phyloP scores from a whole-genome alignment of 2,113 vertebrate genomes.

The Cnemophilus loriae region DNA sequence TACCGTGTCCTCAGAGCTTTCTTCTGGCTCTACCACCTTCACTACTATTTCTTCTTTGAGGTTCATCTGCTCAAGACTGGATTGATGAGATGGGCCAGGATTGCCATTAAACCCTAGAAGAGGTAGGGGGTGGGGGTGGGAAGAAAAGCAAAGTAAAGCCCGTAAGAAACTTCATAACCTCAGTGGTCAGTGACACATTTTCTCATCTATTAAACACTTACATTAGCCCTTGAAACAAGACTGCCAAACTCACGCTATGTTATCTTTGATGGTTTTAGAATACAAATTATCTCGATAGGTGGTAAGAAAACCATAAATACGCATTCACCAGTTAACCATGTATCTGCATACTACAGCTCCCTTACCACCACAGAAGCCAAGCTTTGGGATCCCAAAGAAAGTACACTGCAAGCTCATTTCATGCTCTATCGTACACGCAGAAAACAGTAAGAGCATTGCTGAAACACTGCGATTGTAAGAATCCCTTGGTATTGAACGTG shows the following conservation, averaged over 20 bases:
- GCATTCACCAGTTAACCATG: not conserved
- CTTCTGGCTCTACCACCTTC: conserved; percentile 66
- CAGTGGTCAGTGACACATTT: not conserved
- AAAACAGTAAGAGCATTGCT: not conserved
- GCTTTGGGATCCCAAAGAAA: not conserved
- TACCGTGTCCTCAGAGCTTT: conserved; percentile 60
- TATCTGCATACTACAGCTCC: not conserved
- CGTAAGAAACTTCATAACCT: not conserved
- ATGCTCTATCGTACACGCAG: fast-evolving
- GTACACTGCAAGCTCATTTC: not conserved
- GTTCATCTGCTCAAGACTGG: conserved; percentile 37
- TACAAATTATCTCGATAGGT: fast-evolving
- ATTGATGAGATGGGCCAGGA: conserved; percentile 59
- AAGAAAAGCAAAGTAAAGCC: not conserved
- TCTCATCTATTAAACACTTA: not conserved
- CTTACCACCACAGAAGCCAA: not conserved
- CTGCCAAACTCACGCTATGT: not conserved
- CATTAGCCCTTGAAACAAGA: not conserved
- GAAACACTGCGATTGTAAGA: not conserved
- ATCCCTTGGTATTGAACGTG: not conserved
- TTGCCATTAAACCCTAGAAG: conserved; percentile 49
- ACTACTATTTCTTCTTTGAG: conserved; percentile 70
- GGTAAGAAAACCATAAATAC: not conserved
- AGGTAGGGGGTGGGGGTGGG: not conserved
- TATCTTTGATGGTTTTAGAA: not conserved